Evolutionary conservation across 2,888 invertebrate genomes (phyloP).

Genomic region (Seira musarum): DNA sequence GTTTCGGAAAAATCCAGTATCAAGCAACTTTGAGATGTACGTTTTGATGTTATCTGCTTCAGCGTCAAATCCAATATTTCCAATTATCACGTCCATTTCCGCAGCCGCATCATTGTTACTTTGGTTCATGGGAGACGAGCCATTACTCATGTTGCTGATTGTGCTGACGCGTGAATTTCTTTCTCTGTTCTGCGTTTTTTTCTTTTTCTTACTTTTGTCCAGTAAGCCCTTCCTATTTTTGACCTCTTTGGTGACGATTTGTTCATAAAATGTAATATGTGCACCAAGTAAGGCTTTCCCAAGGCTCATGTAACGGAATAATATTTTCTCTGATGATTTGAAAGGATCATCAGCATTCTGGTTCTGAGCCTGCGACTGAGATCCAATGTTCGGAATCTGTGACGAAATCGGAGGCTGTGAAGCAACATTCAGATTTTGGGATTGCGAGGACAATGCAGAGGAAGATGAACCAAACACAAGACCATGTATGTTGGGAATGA

Average conservation of each 20-base stretch:
- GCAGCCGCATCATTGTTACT: slow-evolving; percentile 42
- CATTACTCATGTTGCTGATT: slow-evolving; percentile 7
- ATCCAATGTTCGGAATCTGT: no score
- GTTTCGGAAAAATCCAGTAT: slow-evolving; percentile 62
- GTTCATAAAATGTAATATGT: slow-evolving; percentile 65
- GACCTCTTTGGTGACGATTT: slow-evolving; percentile 59
- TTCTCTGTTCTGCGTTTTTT: slow-evolving; percentile 1
- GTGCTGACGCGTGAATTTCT: neutral
- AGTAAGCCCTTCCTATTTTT: slow-evolving; percentile 54
- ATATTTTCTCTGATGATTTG: slow-evolving; percentile 36
- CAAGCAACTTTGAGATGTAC: slow-evolving; percentile 60
- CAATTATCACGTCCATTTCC: slow-evolving; percentile 68
- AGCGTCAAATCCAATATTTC: slow-evolving; percentile 65
- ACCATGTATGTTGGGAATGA: slow-evolving; percentile 53
- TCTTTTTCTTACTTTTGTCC: slow-evolving; percentile 42
- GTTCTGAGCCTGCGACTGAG: neutral
- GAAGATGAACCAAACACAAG: slow-evolving; percentile 52
- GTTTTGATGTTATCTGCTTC: slow-evolving; percentile 62
- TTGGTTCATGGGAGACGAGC: slow-evolving; percentile 40
- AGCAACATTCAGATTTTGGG: neutral
- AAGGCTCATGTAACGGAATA: slow-evolving; percentile 61
- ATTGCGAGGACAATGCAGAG: neutral
- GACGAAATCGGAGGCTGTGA: neutral
- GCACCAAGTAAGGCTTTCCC: slow-evolving; percentile 62
- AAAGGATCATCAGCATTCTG: slow-evolving; percentile 11